Evolutionary conservation across 2,888 invertebrate genomes (phyloP).

Genomic region (Coecobrya sp.): DNA sequence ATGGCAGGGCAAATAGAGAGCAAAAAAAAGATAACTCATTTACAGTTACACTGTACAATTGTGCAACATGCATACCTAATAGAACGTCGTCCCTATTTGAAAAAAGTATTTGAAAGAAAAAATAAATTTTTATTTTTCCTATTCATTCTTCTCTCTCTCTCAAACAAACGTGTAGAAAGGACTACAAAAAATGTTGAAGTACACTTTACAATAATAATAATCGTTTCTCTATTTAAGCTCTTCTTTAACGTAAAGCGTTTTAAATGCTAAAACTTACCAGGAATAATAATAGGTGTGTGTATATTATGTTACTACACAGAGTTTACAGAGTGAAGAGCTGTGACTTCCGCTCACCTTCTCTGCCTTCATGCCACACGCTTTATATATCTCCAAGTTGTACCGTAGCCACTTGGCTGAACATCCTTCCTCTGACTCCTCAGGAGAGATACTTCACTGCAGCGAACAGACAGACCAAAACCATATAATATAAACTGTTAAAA

Average conservation of each 20-base stretch:
- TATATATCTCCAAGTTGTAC: background rate
- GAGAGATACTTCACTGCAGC: too few relatives aligned
- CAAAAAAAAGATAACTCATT: background rate
- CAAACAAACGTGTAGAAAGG: too few relatives aligned
- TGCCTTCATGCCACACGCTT: background rate
- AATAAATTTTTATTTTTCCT: too few relatives aligned
- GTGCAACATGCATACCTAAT: background rate
- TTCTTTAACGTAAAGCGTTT: background rate
- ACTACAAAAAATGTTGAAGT: too few relatives aligned
- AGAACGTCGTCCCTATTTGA: background rate
- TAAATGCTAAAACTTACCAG: background rate
- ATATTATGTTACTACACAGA: background rate
- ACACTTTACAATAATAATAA: too few relatives aligned
- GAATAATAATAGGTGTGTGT: background rate
- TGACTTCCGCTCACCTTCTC: conserved; percentile 24
- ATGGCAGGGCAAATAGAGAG: background rate
- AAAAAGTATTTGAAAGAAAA: too few relatives aligned
- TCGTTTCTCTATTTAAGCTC: too few relatives aligned
- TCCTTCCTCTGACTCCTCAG: background rate
- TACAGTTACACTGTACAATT: background rate
- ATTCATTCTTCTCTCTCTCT: too few relatives aligned
- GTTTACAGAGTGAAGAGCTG: background rate
- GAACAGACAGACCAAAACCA: too few relatives aligned
- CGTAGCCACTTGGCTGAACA: background rate
- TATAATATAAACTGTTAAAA: background rate